Evolutionary conservation across 2,888 invertebrate species (phyloP), one percentile per base, ranked within the genome.

Genomic region (Drosophila anomalipes): DNA sequence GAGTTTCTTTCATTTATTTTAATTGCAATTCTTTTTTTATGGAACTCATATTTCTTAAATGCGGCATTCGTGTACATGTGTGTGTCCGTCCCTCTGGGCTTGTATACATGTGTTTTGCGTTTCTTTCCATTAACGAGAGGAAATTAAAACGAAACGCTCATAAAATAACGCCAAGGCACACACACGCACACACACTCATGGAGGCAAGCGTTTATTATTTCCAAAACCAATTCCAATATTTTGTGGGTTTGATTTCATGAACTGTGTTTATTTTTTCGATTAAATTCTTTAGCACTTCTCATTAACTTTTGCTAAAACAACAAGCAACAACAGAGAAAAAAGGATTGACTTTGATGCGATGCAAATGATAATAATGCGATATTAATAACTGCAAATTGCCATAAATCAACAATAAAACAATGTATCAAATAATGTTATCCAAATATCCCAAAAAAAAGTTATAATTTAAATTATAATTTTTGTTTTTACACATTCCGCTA

Each of bases 121-220:
- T 83, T 22, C 22, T 7, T 26, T 9, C 84, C 84, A 86, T 90
- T 90, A 83, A 83, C 72, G 62, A 74, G 71, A 89, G 85, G 86
- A 86, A 86, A 86, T 90, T 86, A 83, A 90, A 86, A 67, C 86
- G 89, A 89, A 86, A 88, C 80, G 73, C 77, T 74, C 89, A 86
- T 83, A 83, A 80, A 72, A 77, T 68, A 67, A 44, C 70, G 51
- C 58, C 70, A 67, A 51, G 64, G 53, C 63, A 28, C 56, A 63
- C 28, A 32, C 49, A n/a, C 12, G 6, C 14, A 28, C 28, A 10
- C 47, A 16, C 14, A 14, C 28, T 30, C 6, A 37, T 4, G 60
- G 32, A 57, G 16, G 64, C 63, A 72, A 78, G 69, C 84, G 75
- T 84, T 78, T 82, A 77, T 86, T 77, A 83, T 74, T 74, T 73